Evolutionary conservation across 2,113 vertebrate species (phyloP).

Genomic region (Symphodus melops): DNA sequence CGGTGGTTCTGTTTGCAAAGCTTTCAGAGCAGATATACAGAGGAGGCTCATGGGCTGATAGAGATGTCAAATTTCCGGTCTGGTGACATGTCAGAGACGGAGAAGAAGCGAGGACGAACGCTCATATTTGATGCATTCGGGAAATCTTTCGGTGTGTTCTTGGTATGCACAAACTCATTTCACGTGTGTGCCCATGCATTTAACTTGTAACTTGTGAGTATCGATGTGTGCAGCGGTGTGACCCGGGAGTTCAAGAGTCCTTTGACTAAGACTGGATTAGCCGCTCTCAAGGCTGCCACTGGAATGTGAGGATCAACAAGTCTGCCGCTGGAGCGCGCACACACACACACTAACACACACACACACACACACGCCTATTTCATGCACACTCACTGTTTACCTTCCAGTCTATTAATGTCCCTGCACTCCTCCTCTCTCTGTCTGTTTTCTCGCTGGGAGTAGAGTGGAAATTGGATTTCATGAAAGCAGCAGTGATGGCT

Average conservation of each 20-base stretch:
- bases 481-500: not conserved
- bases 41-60: conserved; percentile 18
- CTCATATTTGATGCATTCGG: no score
- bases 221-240: conserved; percentile 12
- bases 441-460: conserved; percentile 18
- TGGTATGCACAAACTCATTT: conserved; percentile 17
- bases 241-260: conserved; percentile 54
- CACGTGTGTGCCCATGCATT: conserved; percentile 21
- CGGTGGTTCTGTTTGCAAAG: not conserved
- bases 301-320: conserved; percentile 71
- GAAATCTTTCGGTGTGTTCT: not conserved
- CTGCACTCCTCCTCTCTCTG: not conserved
- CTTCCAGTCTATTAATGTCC: conserved; percentile 46
- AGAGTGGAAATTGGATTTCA: conserved; percentile 32
- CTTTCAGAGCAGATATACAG: not conserved
- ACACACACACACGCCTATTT: conserved; percentile 6
- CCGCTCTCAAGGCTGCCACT: conserved; percentile 58
- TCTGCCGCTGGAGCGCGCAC: conserved; percentile 24
- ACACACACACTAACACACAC: not conserved
- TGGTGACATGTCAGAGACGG: conserved; percentile 19
- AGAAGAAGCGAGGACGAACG: conserved; percentile 15
- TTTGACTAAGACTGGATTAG: conserved; percentile 68
- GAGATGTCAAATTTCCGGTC: conserved; percentile 26
- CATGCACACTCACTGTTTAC: conserved; percentile 44
- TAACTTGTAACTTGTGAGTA: conserved; percentile 13